A percentile compares a stretch with the other conserved stretches of the same genome.
These are phyloP conservation scores for Sus cebifrons DNA, from an alignment of 2,797 vertebrate species.

Conservation along the genomic window DNA sequence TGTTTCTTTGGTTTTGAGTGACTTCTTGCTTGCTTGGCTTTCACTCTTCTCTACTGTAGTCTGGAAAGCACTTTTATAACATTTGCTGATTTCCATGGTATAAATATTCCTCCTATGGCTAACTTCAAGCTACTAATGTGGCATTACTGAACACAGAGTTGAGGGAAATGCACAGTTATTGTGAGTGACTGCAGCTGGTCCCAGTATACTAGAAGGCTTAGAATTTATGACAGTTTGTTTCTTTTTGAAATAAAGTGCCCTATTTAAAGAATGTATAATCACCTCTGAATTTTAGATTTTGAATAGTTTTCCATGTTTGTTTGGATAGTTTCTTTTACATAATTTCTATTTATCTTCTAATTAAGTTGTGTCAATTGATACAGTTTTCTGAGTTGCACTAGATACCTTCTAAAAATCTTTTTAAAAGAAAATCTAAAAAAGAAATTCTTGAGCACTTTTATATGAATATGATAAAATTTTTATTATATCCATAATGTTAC, in stretches of 20 bases:
- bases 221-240: neutral
- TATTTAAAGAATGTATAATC: neutral
- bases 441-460: neutral
- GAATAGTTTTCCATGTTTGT: neutral
- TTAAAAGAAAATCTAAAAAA: neutral
- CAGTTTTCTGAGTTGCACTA: neutral
- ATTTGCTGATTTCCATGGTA: neutral
- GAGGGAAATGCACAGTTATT: neutral
- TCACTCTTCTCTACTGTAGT: neutral
- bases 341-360: conserved; percentile 20
- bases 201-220: neutral
- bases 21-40: neutral
- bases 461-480: neutral
- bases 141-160: neutral
- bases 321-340: neutral
- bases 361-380: neutral
- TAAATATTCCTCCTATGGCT: neutral
- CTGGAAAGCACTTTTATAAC: neutral
- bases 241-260: neutral
- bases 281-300: conserved; percentile 12
- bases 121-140: neutral
- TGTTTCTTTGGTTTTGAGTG: neutral
- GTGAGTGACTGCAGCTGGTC: neutral
- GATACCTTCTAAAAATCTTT: neutral
- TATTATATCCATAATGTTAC: neutral